Evolutionary conservation across 1,140 invertebrate species (phyloP), one percentile per base, ranked within the genome.

Genomic region (Panagrolaimus sp.): DNA sequence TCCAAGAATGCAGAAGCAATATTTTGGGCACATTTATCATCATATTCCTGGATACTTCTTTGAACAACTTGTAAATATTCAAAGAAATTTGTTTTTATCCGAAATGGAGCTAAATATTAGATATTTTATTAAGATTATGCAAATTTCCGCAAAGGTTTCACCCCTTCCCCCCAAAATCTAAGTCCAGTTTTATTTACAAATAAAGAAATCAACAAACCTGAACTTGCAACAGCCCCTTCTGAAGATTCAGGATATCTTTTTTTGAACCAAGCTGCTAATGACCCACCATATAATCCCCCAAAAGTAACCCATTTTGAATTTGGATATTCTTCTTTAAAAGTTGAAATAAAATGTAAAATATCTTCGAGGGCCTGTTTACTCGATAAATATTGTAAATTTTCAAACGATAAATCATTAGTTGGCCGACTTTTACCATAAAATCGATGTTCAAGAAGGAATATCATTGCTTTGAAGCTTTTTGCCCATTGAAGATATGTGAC

Each of bases 161-260:
- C n/a, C n/a, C n/a, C n/a, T n/a, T n/a, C n/a, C n/a, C n/a, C n/a
- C n/a, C n/a, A n/a, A n/a, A n/a, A n/a, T n/a, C n/a, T n/a, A n/a
- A n/a, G n/a, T n/a, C n/a, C n/a, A n/a, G n/a, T n/a, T n/a, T n/a
- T n/a, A n/a, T n/a, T n/a, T n/a, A n/a, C n/a, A n/a, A n/a, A n/a
- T n/a, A n/a, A n/a, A n/a, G n/a, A n/a, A n/a, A n/a, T n/a, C n/a
- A n/a, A n/a, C n/a, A n/a, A n/a, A 38, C 32, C 32, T 38, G 32
- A 38, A 38, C 32, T 38, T n/a, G 91, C 92, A 7, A 96, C 88
- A 47, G 92, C 88, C 1, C 84, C 89, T 83, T 91, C 85, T 1
- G 94, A 88, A 6, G 95, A 85, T 85, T 95, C 89, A 4, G 93
- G 92, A 85, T 94, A 96, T 84, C 94, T 95, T 8, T 89, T 81